A percentile compares a stretch with the other conserved stretches of the same genome.
Evolutionary conservation across 2,113 vertebrate genomes (phyloP).

Genomic region (Catharus fuscescens): DNA sequence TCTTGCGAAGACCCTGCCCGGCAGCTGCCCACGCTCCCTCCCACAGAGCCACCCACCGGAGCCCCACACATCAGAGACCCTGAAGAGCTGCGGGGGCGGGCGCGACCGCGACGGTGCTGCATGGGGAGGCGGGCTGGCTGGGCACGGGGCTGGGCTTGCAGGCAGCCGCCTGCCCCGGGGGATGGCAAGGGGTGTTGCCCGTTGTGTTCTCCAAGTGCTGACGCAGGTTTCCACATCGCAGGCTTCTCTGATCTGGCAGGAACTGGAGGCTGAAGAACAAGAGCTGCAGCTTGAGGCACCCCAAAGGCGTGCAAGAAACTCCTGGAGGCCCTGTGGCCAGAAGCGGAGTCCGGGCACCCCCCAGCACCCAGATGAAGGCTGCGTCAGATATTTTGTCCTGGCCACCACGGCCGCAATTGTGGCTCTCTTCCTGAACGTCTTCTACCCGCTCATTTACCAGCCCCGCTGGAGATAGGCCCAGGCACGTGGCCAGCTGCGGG

Average conservation of each 20-base stretch:
- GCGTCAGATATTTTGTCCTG: constrained; percentile 89
- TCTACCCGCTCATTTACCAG: constrained; percentile 88
- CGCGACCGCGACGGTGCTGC: not conserved
- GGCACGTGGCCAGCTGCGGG: not conserved
- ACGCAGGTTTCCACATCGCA: constrained; percentile 98
- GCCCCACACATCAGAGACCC: not conserved
- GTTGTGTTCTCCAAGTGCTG: constrained; percentile 82
- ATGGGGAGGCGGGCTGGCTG: constrained; percentile 62
- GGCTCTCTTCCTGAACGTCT: constrained; percentile 88
- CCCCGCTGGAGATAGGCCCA: constrained; percentile 78
- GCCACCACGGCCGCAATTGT: constrained; percentile 88
- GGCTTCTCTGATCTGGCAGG: constrained; percentile 99
- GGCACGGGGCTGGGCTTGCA: constrained; percentile 50
- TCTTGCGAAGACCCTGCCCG: not conserved
- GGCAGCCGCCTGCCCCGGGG: constrained; percentile 38
- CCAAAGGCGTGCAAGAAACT: constrained; percentile 73
- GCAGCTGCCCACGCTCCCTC: not conserved
- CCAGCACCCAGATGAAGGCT: constrained; percentile 85
- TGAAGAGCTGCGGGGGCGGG: constrained; percentile 12
- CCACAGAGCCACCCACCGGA: not conserved
- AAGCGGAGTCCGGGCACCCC: constrained; percentile 70
- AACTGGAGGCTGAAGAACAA: constrained; percentile 95
- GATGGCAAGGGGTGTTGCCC: constrained; percentile 59
- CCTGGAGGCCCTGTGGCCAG: constrained; percentile 68
- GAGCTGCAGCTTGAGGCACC: constrained; percentile 59